Conservation (phyloP, 2,888 invertebrate species). For the Drosophila mimetica region DNA sequence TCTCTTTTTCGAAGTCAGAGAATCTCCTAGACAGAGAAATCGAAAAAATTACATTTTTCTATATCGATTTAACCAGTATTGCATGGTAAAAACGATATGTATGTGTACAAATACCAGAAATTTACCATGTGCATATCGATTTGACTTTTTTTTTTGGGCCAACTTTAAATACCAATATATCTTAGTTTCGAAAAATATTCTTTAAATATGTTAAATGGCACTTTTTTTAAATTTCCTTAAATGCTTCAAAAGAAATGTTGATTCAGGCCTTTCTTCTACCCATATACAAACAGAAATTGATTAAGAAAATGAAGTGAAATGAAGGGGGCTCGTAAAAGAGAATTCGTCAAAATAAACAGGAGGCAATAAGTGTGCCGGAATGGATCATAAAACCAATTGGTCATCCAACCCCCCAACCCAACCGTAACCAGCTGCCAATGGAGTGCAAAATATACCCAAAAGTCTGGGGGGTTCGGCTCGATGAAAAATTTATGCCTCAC, state of each 20-base stretch:
- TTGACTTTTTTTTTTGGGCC: too few species aligned
- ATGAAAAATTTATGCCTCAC: constrained; percentile 69
- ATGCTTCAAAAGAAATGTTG: not conserved
- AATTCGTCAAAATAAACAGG: constrained; percentile 48
- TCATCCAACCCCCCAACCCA: constrained; percentile 37
- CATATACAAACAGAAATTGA: constrained; percentile 57
- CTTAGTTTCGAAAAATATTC: too few species aligned
- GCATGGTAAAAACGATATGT: too few species aligned
- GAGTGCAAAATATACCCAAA: constrained; percentile 68
- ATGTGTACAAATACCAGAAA: too few species aligned
- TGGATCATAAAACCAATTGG: constrained; percentile 61
- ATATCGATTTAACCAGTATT: too few species aligned
- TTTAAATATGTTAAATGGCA: not conserved
- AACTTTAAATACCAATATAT: too few species aligned
- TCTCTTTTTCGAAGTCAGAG: too few species aligned
- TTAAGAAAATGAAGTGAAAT: constrained; percentile 71
- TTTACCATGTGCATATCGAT: too few species aligned
- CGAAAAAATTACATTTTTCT: too few species aligned
- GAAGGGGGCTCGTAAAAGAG: constrained; percentile 61
- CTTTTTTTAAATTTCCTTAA: not conserved
- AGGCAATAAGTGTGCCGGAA: constrained; percentile 23
- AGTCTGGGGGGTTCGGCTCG: constrained; percentile 40
- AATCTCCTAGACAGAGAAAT: too few species aligned
- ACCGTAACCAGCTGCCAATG: constrained; percentile 53
- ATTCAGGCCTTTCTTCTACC: constrained; percentile 16